These are phyloP conservation scores for Sinocyclocheilus maitianheensis DNA, from an alignment of 2,113 vertebrate species.

Conservation along the genomic window DNA sequence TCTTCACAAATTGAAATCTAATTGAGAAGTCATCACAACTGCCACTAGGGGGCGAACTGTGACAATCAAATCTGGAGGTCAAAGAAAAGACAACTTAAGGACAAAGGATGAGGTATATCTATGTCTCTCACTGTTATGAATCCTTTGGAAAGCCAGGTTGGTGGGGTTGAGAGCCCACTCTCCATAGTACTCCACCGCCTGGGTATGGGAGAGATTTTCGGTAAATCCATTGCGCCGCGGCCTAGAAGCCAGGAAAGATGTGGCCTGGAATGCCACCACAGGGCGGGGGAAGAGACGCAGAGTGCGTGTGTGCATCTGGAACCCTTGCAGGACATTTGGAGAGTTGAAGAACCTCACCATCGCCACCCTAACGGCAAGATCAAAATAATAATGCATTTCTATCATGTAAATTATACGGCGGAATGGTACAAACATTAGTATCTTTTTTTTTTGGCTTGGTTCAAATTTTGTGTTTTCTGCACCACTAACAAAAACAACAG, in stretches of 20 bases:
- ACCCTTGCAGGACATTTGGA: conserved; percentile 94
- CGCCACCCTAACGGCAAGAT: conserved; percentile 82
- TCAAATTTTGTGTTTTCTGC: too few relatives aligned
- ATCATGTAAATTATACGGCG: too few relatives aligned
- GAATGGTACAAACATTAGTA: too few relatives aligned
- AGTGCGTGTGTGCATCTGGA: conserved; percentile 96
- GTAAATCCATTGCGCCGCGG: conserved; percentile 88
- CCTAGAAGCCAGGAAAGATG: conserved; percentile 92
- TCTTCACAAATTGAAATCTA: not conserved
- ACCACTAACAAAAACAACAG: too few relatives aligned
- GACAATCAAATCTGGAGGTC: not conserved
- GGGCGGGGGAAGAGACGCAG: conserved; percentile 95
- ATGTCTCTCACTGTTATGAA: conserved; percentile 91
- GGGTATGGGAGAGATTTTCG: conserved; percentile 93
- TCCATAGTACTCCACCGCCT: conserved; percentile 96
- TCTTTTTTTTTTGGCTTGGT: too few relatives aligned
- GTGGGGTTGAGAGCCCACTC: conserved; percentile 96
- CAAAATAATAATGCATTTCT: not conserved
- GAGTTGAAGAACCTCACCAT: conserved; percentile 99
- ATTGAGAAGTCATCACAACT: not conserved
- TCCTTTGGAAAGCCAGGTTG: conserved; percentile 97
- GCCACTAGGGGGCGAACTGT: not conserved
- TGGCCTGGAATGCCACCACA: conserved; percentile 93
- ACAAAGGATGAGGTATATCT: not conserved
- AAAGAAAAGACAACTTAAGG: too few relatives aligned